These are phyloP conservation scores for Microchrysa polita DNA, from an alignment of 2,888 invertebrate species.

Conservation along the genomic window DNA sequence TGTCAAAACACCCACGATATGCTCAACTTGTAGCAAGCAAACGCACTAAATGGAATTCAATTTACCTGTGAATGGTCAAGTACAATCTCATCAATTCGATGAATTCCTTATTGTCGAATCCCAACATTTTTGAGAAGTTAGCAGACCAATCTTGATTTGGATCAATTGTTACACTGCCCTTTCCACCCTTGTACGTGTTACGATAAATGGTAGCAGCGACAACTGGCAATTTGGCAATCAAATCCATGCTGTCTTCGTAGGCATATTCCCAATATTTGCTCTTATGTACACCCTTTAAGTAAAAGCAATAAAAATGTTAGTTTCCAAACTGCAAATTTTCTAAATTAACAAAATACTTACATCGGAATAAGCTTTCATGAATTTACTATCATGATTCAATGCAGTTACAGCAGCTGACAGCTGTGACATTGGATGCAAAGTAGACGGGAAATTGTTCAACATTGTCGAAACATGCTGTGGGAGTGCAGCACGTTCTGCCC, in stretches of 20 bases:
- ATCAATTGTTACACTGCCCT: conserved; percentile 81
- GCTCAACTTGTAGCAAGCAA: conserved; percentile 1
- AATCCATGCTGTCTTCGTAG: conserved; percentile 87
- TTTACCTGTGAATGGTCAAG: conserved; percentile 77
- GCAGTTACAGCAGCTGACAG: conserved; percentile 83
- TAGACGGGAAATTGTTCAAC: conserved; percentile 82
- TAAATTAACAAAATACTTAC: conserved; percentile 51
- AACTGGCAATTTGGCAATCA: conserved; percentile 87
- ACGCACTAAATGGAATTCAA: conserved; percentile 1
- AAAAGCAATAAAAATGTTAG: conserved; percentile 15
- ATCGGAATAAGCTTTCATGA: conserved; percentile 77
- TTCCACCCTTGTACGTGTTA: conserved; percentile 74
- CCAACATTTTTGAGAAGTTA: conserved; percentile 85
- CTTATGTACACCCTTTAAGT: conserved; percentile 73
- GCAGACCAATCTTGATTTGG: conserved; percentile 83
- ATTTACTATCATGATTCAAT: conserved; percentile 84
- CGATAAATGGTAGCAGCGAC: conserved; percentile 88
- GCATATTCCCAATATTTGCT: conserved; percentile 79
- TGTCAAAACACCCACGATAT: no score
- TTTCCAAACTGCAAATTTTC: not conserved
- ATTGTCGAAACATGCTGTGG: conserved; percentile 85
- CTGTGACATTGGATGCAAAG: conserved; percentile 88
- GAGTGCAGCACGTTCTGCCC: conserved; percentile 76
- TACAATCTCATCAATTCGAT: conserved; percentile 87
- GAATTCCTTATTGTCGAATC: conserved; percentile 77